phyloP scores from a whole-genome alignment of 2,888 invertebrate genomes.

The Cryptophagus acutangulus region DNA sequence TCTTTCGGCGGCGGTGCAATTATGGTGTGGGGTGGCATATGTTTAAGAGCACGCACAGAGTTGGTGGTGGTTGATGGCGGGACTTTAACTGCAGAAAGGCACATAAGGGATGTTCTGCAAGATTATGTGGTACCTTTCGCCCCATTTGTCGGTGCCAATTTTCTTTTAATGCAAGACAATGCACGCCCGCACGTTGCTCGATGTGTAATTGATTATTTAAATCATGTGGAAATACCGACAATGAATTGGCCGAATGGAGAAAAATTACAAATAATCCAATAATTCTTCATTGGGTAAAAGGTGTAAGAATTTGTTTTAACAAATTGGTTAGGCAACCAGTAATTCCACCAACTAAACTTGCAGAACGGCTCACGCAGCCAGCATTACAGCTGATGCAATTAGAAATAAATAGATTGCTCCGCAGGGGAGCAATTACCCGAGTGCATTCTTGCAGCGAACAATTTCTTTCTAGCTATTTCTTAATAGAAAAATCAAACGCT shows the following conservation, averaged over 20 bases:
- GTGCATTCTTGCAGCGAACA: too few relatives aligned
- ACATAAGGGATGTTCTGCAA: slow-evolving; percentile 15
- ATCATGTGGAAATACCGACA: slow-evolving; percentile 14
- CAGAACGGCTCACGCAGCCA: too few relatives aligned
- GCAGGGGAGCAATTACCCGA: too few relatives aligned
- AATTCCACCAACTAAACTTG: too few relatives aligned
- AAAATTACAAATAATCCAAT: too few relatives aligned
- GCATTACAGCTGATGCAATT: too few relatives aligned
- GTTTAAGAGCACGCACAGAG: slow-evolving; percentile 14
- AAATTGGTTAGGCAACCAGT: too few relatives aligned
- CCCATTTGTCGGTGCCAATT: slow-evolving; percentile 17
- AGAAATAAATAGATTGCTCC: too few relatives aligned
- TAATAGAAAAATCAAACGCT: not conserved
- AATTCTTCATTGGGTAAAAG: too few relatives aligned
- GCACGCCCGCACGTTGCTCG: slow-evolving; percentile 14
- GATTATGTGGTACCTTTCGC: slow-evolving; percentile 19
- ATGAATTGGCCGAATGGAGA: too few relatives aligned
- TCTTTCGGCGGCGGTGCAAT: slow-evolving; percentile 11
- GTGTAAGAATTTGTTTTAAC: too few relatives aligned
- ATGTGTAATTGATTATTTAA: slow-evolving; percentile 12
- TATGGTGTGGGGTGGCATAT: slow-evolving; percentile 14
- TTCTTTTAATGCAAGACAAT: slow-evolving; percentile 18
- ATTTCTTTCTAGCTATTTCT: not conserved
- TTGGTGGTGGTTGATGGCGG: slow-evolving; percentile 9
- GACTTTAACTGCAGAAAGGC: slow-evolving; percentile 14